Evolutionary conservation across 2,888 invertebrate species (phyloP).

Genomic region (Epistrophe grossulariae): DNA sequence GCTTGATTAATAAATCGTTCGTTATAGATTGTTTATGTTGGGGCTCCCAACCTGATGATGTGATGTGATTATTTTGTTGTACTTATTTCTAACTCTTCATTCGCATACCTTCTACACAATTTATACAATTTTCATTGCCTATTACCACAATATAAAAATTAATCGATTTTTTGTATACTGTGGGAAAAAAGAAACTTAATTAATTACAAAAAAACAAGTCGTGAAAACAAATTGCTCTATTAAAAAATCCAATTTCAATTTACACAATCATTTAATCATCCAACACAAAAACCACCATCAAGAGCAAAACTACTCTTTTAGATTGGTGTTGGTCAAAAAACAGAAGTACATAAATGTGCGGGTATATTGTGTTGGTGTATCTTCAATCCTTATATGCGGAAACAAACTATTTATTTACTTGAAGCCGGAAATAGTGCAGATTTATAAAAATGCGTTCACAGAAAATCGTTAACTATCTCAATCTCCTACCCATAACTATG

Average conservation of each 20-base stretch:
- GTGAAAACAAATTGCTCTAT: constrained; percentile 2
- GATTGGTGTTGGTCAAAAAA: not conserved
- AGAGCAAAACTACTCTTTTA: not conserved
- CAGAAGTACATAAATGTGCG: not conserved
- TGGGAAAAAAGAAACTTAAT: not conserved
- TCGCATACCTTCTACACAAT: not conserved
- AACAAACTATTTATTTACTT: not conserved
- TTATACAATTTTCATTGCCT: not conserved
- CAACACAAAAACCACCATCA: not conserved
- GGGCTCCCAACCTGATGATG: too few relatives aligned
- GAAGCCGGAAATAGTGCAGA: constrained; percentile 14
- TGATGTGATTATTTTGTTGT: too few relatives aligned
- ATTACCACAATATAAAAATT: not conserved
- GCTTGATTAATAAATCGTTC: too few relatives aligned
- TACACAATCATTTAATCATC: not conserved
- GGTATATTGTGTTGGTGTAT: not conserved
- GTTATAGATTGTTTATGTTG: too few relatives aligned
- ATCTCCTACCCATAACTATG: not conserved
- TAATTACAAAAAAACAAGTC: not conserved
- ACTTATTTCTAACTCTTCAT: not conserved
- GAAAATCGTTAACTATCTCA: not conserved
- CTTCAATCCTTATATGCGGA: not conserved
- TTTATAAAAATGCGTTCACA: not conserved
- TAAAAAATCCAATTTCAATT: not conserved
- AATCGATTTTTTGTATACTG: not conserved